Evolutionary conservation across 2,113 vertebrate species (phyloP).

Genomic region (Myiozetetes cayanensis): DNA sequence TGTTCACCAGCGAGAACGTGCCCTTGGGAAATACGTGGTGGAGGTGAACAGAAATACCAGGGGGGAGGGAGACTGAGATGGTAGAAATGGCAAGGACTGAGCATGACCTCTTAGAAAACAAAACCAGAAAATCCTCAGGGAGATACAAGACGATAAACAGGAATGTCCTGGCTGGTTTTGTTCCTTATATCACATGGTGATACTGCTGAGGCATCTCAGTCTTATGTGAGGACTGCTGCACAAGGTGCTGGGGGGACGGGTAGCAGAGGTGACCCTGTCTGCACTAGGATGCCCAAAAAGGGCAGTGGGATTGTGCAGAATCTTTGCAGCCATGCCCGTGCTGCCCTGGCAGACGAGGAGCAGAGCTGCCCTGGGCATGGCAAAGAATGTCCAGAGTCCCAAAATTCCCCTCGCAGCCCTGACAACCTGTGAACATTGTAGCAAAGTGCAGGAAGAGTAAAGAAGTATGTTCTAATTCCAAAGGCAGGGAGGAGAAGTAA

Average conservation of each 20-base stretch:
- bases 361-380: neutral
- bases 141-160: neutral
- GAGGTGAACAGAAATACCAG: neutral
- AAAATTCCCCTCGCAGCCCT: neutral
- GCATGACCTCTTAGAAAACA: neutral
- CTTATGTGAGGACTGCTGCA: neutral
- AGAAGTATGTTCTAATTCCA: neutral
- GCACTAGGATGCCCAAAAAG: neutral
- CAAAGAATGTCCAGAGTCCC: neutral
- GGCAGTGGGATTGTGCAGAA: neutral
- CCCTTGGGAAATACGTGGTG: neutral
- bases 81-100: neutral
- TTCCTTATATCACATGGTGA: rapidly evolving
- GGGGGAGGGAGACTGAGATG: neutral
- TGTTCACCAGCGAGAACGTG: rapidly evolving
- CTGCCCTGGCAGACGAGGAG: rapidly evolving
- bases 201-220: neutral
- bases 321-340: rapidly evolving
- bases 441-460: neutral
- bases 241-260: neutral
- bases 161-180: neutral
- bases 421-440: neutral
- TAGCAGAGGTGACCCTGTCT: neutral
- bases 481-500: neutral
- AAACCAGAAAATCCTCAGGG: neutral